phyloP scores from a whole-genome alignment of 2,888 invertebrate species.

The Machimus rusticus region DNA sequence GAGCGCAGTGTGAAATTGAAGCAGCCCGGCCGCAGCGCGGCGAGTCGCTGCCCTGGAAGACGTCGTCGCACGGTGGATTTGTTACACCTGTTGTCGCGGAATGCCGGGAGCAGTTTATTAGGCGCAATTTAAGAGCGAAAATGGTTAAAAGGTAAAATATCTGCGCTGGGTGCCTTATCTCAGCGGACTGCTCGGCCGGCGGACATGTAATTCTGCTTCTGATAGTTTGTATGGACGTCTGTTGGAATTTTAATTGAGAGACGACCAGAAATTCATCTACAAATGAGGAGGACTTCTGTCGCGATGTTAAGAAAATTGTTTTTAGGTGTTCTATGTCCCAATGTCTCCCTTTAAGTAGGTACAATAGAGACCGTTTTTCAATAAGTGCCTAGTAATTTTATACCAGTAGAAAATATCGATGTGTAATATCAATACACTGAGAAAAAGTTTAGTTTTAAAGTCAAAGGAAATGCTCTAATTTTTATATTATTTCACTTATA shows the following conservation, averaged over 20 bases:
- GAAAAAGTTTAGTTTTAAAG: too few relatives aligned
- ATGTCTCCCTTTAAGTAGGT: constrained; percentile 46
- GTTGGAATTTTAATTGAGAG: constrained; percentile 52
- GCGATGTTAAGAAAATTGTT: constrained; percentile 29
- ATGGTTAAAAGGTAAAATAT: constrained; percentile 40
- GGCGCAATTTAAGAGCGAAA: constrained; percentile 51
- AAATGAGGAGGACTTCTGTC: constrained; percentile 49
- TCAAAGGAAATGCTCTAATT: too few relatives aligned
- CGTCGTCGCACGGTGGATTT: constrained; percentile 41
- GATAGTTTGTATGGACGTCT: constrained; percentile 38
- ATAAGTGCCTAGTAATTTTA: too few relatives aligned
- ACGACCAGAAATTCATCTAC: constrained; percentile 52
- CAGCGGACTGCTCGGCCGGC: not conserved
- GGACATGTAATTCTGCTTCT: constrained; percentile 33
- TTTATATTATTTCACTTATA: too few relatives aligned
- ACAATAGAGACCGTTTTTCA: not conserved
- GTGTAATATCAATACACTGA: too few relatives aligned
- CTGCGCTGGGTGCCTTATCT: constrained; percentile 32
- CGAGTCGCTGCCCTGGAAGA: constrained; percentile 20
- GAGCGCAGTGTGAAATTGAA: not conserved
- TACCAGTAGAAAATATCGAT: too few relatives aligned
- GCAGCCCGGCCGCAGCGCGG: not conserved
- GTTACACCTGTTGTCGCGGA: constrained; percentile 47
- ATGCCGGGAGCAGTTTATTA: constrained; percentile 51
- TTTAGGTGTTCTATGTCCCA: not conserved